Percentiles rank a stretch among this genome's conserved stretches.
These are phyloP conservation scores for Sinonovacula constricta DNA, from an alignment of 1,140 invertebrate species.

Conservation along the genomic window DNA sequence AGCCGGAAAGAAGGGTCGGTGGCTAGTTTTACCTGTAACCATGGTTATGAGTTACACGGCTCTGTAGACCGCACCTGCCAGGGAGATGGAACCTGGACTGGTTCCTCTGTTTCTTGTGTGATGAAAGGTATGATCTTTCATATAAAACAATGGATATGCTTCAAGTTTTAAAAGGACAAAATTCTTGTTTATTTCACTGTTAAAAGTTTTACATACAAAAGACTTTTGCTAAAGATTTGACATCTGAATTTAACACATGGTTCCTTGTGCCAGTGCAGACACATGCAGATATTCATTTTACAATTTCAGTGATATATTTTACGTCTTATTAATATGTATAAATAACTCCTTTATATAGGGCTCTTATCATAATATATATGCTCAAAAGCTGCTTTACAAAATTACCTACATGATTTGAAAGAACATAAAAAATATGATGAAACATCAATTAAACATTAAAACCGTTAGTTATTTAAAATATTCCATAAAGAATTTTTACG, in stretches of 20 bases:
- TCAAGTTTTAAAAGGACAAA: not conserved
- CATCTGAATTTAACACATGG: not conserved
- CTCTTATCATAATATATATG: no score
- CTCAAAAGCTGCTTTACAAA: no score
- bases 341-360: no score
- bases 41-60: conserved; percentile 5
- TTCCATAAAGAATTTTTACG: no score
- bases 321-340: no score
- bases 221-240: not conserved
- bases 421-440: no score
- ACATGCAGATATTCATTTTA: not conserved
- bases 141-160: not conserved
- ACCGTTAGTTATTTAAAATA: no score
- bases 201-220: no score
- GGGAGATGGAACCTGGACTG: conserved; percentile 22
- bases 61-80: conserved; percentile 16
- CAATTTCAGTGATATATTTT: no score
- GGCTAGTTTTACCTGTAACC: conserved; percentile 29
- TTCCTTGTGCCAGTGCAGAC: not conserved
- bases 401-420: no score
- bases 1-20: not conserved
- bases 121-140: conserved; percentile 1
- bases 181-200: no score
- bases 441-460: no score
- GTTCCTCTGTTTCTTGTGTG: conserved; percentile 11